A percentile compares a stretch with the other conserved stretches of the same genome.
Conservation (phyloP, 2,797 vertebrate species). For the Hybognathus amarus region DNA sequence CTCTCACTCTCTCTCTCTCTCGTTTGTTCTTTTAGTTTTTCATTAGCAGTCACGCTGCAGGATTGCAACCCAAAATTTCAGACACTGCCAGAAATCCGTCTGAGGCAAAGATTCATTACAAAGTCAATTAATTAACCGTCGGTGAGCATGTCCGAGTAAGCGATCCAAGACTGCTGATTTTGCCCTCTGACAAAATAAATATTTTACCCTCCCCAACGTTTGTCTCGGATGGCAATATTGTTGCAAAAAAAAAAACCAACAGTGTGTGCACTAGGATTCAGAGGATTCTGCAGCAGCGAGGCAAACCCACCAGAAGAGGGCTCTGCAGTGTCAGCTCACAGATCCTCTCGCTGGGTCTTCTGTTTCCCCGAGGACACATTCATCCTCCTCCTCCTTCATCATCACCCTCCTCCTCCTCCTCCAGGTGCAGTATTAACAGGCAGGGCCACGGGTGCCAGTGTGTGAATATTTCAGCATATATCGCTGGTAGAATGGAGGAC, state of each 20-base stretch:
- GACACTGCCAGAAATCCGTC: constrained; percentile 10
- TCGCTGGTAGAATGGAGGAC: constrained; percentile 75
- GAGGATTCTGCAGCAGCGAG: constrained; percentile 56
- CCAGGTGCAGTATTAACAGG: constrained; percentile 72
- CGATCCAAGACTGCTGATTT: constrained; percentile 8
- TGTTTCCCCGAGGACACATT: constrained; percentile 55
- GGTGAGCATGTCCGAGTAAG: background rate
- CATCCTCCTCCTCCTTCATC: constrained; percentile 41
- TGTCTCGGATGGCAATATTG: background rate
- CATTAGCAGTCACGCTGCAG: constrained; percentile 4
- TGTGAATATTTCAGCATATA: constrained; percentile 83
- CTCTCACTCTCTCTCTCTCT: too few species aligned
- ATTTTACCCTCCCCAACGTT: background rate
- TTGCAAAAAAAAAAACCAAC: background rate
- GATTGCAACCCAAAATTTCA: constrained; percentile 11
- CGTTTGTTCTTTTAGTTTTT: background rate
- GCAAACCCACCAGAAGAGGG: constrained; percentile 77
- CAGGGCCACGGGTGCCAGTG: constrained; percentile 69
- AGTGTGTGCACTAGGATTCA: background rate
- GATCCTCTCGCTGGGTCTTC: constrained; percentile 39
- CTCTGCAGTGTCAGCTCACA: constrained; percentile 78
- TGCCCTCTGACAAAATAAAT: constrained; percentile 4
- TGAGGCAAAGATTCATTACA: background rate
- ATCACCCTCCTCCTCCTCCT: constrained; percentile 45
- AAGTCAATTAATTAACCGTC: constrained; percentile 11